Evolutionary conservation across 2,113 vertebrate genomes (phyloP), one percentile per base, ranked within the genome.

Genomic region (Oncorhynchus mykiss): DNA sequence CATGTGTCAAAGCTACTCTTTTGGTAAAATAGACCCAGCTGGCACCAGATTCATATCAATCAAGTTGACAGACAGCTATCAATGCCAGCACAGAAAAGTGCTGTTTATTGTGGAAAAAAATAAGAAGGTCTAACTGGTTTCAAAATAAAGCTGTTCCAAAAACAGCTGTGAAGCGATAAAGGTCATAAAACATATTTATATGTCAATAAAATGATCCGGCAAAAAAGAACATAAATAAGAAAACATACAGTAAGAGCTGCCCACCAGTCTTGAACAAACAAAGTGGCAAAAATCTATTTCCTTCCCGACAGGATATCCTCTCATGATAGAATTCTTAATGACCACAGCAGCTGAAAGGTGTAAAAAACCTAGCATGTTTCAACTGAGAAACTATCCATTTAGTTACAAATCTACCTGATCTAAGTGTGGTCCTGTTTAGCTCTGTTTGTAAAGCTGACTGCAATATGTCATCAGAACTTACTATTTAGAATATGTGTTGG

Each of bases 301-400:
- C 80, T 87, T 82, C 81, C 78, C 71, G 54, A 80, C 82, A 88
- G 81, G 81, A 88, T 80, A 76, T 86, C 85, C 88, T 83, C 62
- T 12, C 75, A 79, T 75, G 72, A 73, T 51, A 34, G 81, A 79
- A 65, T 39, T 51, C 74, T 78, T 84, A 78, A 86, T 54, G 24
- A 74, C 85, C 69, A 65, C 22, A n/a, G 69, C 22, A n/a, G 69
- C 67, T 73, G 72, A 85, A 85, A 87, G 74, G 78, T 86, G 76
- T 83, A 84, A 83, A 84, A 84, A 84, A 86, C 67, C 62, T 69
- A 80, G 64, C 77, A 70, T 71, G 67, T 74, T 81, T 82, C 67
- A 77, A 75, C 34, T 51, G 67, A 75, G 74, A 73, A 81, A 82
- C 39, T 71, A 78, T 75, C 67, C 82, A 83, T 82, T 78, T 81